A percentile compares a stretch with the other conserved stretches of the same genome.
Evolutionary conservation across 1,140 invertebrate genomes (phyloP).

Genomic region (Camponotus vicinus): DNA sequence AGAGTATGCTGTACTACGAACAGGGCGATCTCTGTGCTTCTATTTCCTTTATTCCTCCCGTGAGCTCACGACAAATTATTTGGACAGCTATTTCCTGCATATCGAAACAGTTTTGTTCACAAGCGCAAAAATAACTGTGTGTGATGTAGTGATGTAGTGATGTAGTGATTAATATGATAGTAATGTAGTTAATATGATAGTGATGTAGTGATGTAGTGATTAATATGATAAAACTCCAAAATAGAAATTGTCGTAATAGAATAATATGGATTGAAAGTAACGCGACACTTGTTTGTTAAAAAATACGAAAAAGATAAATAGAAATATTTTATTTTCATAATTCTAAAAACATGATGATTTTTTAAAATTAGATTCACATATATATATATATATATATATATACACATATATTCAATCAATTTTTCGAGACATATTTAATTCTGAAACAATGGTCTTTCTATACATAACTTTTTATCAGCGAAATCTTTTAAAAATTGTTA

Average conservation of each 20-base stretch:
- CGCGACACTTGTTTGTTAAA: neutral
- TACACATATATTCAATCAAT: neutral
- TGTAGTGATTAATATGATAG: no score
- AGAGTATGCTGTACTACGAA: neutral
- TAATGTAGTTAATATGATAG: no score
- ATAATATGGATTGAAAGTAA: neutral
- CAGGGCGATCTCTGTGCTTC: neutral
- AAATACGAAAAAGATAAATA: neutral
- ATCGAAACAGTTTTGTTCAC: neutral
- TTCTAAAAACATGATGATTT: neutral
- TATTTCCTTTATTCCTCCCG: neutral
- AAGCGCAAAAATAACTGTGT: no score
- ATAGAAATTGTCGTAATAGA: neutral
- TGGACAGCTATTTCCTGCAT: conserved; percentile 1
- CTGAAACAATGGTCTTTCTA: neutral
- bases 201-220: neutral
- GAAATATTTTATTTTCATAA: neutral
- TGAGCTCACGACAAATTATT: conserved; percentile 10
- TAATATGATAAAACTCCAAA: neutral
- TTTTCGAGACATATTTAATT: neutral
- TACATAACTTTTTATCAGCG: neutral
- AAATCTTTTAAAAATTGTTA: neutral
- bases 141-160: no score
- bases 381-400: neutral
- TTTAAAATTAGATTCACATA: neutral